Base-by-base conservation (phyloP, 2,797 vertebrate species). In the Tachyglossus aculeatus region DNA sequence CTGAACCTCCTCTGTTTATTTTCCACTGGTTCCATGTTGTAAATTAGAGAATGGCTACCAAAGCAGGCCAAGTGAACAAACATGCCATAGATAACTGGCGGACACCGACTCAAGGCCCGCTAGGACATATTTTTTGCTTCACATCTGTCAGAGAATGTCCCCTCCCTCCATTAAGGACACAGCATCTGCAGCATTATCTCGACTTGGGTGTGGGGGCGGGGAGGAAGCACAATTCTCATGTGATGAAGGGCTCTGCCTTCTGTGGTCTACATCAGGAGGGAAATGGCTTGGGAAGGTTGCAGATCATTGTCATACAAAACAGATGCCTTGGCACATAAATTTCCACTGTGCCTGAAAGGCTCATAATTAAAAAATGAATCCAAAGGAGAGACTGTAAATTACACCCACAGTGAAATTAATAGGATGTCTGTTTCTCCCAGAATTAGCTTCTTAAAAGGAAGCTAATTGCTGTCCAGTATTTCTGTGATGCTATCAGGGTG, bases 341-440 rank as follows among this genome's bases (percentile, higher is more conserved):
- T 86, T 74, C 43, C 55, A 77, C 38, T 55, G 10, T 61, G 67
- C 62, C 41, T 78, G 67, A 81, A 90, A 84, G 71, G 58, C 32
- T 87, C 67, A 65, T 88, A 80, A 91, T 89, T 82, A 80, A 84
- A 86, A 90, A 87, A 86, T 66, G 22, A 88, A 86, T 84, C 43
- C 38, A 80, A 86, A 66, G 72, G 61, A 87, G 77, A 56, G 41
- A 77, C 32, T 24, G 3, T 76, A 90, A 90, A 88, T 83, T 88
- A 84, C 61, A 74, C 16, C 67, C 67, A 53, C 9, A 67, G 82
- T 81, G 48, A 84, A 86, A 78, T 84, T 79, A 77, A 77, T 52
- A 83, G 56, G 37, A 29, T 65, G 62, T 33, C 16, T 74, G 81
- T 81, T 72, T 62, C 60, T 44, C 41, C 7, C 16, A 54, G 63